These are phyloP conservation scores for Hedychridium roseum DNA, from an alignment of 2,888 invertebrate genomes.

Conservation along the genomic window DNA sequence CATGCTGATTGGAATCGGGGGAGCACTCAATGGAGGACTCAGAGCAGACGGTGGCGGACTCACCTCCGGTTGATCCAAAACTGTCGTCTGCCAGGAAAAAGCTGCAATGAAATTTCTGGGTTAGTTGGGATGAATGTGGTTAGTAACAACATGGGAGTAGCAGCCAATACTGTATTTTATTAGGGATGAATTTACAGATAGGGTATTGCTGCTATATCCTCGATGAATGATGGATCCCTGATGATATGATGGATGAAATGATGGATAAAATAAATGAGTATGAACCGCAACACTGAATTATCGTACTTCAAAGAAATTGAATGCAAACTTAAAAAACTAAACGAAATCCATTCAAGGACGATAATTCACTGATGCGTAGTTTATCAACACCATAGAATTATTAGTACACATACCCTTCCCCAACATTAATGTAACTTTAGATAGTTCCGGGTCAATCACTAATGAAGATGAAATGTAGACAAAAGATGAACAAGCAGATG, in stretches of 20 bases:
- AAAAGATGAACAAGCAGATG: conserved; percentile 14
- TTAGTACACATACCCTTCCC: conserved; percentile 29
- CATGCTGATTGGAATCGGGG: conserved; percentile 56
- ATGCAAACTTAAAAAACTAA: too few relatives aligned
- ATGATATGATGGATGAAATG: too few relatives aligned
- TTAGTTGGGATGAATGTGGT: conserved; percentile 50
- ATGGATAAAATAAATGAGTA: conserved; percentile 18
- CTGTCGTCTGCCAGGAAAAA: conserved; percentile 59
- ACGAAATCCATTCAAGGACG: too few relatives aligned
- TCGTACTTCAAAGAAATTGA: not conserved
- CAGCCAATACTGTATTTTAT: conserved; percentile 18
- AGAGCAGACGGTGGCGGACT: conserved; percentile 57
- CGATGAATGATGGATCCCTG: conserved; percentile 32
- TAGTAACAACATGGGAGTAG: conserved; percentile 46
- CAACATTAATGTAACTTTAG: conserved; percentile 38
- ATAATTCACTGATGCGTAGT: conserved; percentile 8
- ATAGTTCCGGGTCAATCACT: conserved; percentile 24
- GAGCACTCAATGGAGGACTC: conserved; percentile 61
- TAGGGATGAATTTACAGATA: not conserved
- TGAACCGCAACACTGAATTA: too few relatives aligned
- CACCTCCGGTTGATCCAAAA: conserved; percentile 56
- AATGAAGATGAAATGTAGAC: conserved; percentile 27
- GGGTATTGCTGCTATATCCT: conserved; percentile 32
- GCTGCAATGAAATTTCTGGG: conserved; percentile 55
- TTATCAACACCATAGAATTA: conserved; percentile 14